Percentiles rank a stretch among this genome's conserved stretches.
phyloP scores from a whole-genome alignment of 2,888 invertebrate genomes.

The Steinernema carpocapsae region DNA sequence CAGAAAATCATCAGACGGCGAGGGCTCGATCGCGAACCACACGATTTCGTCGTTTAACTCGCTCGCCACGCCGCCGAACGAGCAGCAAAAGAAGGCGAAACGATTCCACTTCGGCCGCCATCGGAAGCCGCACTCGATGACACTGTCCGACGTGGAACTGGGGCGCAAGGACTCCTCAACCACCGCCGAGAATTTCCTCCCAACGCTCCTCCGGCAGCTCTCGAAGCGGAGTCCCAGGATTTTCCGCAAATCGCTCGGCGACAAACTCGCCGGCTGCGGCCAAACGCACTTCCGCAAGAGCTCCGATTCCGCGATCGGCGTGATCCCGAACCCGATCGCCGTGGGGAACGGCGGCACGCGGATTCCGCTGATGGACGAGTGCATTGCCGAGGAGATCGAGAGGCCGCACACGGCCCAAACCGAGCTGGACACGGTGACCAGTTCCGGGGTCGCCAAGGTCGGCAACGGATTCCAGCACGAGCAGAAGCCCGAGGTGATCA shows the following conservation, averaged over 20 bases:
- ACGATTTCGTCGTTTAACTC: slow-evolving; percentile 42
- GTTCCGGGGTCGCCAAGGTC: slow-evolving; percentile 9
- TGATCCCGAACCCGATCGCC: background rate
- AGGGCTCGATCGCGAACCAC: slow-evolving; percentile 32
- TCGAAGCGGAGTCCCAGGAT: slow-evolving; percentile 46
- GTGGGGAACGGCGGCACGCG: slow-evolving; percentile 9
- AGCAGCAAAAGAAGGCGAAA: background rate
- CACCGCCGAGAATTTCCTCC: slow-evolving; percentile 43
- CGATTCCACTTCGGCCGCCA: slow-evolving; percentile 3
- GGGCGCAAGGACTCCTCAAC: slow-evolving; percentile 26
- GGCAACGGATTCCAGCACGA: background rate
- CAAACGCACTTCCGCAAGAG: slow-evolving; percentile 2
- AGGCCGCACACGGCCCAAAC: slow-evolving; percentile 21
- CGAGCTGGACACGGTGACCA: slow-evolving; percentile 15
- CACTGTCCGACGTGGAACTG: slow-evolving; percentile 35
- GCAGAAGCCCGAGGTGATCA: slow-evolving; percentile 6
- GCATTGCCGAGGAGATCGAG: slow-evolving; percentile 27
- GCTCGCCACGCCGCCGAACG: background rate
- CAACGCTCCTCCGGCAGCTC: slow-evolving; percentile 49
- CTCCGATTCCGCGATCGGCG: slow-evolving; percentile 16
- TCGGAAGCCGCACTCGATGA: background rate
- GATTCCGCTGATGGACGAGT: slow-evolving; percentile 20
- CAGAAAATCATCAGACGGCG: slow-evolving; percentile 41
- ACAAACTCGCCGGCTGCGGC: slow-evolving; percentile 15
- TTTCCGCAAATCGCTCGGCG: slow-evolving; percentile 38